Percentiles rank a stretch among this genome's conserved stretches.
These are phyloP conservation scores for Melinopterus prodromus DNA, from an alignment of 2,888 invertebrate genomes.

Conservation along the genomic window DNA sequence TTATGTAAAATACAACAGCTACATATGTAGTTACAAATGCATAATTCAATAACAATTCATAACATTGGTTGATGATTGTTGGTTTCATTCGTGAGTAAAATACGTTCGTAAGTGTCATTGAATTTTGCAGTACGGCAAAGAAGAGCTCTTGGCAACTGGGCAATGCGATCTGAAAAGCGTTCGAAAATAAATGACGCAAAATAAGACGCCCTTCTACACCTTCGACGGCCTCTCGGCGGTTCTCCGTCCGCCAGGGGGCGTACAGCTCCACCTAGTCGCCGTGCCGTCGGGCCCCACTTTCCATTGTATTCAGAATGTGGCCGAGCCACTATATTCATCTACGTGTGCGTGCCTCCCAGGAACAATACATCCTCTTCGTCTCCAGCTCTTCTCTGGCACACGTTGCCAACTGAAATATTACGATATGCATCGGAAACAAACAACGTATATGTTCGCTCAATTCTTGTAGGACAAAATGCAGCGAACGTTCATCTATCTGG, in stretches of 20 bases:
- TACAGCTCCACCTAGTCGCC: slow-evolving; percentile 49
- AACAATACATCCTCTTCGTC: slow-evolving; percentile 9
- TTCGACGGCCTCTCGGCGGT: slow-evolving; percentile 55
- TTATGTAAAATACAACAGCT: no score
- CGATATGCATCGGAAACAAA: neutral
- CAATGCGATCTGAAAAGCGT: slow-evolving; percentile 11
- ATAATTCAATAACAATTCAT: no score
- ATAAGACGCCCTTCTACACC: slow-evolving; percentile 53
- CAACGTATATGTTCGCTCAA: neutral
- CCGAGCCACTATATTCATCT: slow-evolving; percentile 22
- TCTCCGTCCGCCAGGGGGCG: slow-evolving; percentile 53
- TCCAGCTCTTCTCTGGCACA: slow-evolving; percentile 6
- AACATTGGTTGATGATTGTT: no score
- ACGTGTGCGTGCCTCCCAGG: slow-evolving; percentile 5
- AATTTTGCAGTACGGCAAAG: no score
- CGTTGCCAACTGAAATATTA: slow-evolving; percentile 6
- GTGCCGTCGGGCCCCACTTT: slow-evolving; percentile 22
- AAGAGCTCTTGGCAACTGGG: no score
- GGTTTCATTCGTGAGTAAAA: no score
- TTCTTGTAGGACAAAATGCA: neutral
- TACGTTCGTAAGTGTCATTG: no score
- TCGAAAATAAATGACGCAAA: slow-evolving; percentile 30
- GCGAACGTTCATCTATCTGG: neutral
- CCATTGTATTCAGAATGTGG: slow-evolving; percentile 34
- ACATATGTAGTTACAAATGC: no score